Conservation (phyloP, 2,113 vertebrate genomes). For the Pseudorectes ferrugineus region DNA sequence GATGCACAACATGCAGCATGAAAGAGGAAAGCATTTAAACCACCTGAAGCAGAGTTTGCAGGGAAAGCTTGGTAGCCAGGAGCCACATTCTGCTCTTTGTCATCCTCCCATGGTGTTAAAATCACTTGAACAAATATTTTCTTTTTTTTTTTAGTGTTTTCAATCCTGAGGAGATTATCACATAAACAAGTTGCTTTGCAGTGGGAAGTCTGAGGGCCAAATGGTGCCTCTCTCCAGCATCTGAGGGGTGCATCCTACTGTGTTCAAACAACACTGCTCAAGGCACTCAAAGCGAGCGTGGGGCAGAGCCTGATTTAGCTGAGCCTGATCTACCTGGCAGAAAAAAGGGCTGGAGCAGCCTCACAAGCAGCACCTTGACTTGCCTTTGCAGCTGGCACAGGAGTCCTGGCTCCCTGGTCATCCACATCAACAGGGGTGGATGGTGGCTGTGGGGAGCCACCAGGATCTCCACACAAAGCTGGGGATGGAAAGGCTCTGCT, state of each 20-base stretch:
- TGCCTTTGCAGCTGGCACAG: background rate
- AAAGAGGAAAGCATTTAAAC: constrained; percentile 21
- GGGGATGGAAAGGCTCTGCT: background rate
- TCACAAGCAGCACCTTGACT: background rate
- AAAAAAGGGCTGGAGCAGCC: background rate
- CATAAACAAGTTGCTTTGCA: background rate
- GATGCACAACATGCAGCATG: constrained; percentile 1
- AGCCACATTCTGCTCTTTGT: background rate
- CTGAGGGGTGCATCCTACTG: background rate
- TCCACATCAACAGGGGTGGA: rapidly evolving
- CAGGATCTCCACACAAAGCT: background rate
- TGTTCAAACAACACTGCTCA: rapidly evolving
- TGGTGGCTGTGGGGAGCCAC: background rate
- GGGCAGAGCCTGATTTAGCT: background rate
- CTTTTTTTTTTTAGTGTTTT: background rate
- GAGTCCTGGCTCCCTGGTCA: background rate
- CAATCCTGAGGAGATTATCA: background rate
- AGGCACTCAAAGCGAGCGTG: rapidly evolving
- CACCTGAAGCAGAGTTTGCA: background rate
- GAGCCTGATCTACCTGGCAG: background rate
- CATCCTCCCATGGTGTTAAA: background rate
- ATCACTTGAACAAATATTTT: background rate
- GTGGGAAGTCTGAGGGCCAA: background rate
- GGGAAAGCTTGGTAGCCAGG: background rate
- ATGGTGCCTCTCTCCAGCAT: background rate